Evolutionary conservation across 2,888 invertebrate species (phyloP).

Genomic region (Buathra laborator): DNA sequence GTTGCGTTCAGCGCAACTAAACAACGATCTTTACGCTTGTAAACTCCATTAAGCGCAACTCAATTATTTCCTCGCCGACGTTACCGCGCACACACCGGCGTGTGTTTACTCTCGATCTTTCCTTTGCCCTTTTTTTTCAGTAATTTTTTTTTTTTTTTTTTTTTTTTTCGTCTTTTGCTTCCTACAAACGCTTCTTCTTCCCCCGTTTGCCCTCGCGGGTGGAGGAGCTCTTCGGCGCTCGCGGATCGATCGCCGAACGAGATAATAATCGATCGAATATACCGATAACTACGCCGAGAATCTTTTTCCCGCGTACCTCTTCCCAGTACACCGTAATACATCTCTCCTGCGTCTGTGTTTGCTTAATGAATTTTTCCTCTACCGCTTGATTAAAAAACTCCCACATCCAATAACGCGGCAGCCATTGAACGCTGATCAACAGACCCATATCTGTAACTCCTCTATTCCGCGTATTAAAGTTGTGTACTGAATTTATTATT

Average conservation of each 20-base stretch:
- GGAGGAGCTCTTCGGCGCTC: slow-evolving; percentile 16
- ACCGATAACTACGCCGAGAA: slow-evolving; percentile 49
- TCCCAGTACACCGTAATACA: neutral
- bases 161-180: slow-evolving; percentile 29
- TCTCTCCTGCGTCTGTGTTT: slow-evolving; percentile 37
- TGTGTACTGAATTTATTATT: slow-evolving; percentile 59
- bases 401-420: slow-evolving; percentile 32
- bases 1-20: slow-evolving; percentile 68
- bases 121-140: slow-evolving; percentile 10
- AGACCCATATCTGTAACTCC: slow-evolving; percentile 1
- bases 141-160: neutral
- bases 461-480: slow-evolving; percentile 24
- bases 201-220: slow-evolving; percentile 16
- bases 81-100: neutral
- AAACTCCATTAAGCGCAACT: slow-evolving; percentile 76
- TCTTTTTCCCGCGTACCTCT: slow-evolving; percentile 3
- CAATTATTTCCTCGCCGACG: slow-evolving; percentile 73
- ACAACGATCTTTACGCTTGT: slow-evolving; percentile 72
- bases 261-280: slow-evolving; percentile 67
- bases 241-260: slow-evolving; percentile 56
- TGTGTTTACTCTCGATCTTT: slow-evolving; percentile 24
- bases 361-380: slow-evolving; percentile 59
- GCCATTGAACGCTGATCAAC: slow-evolving; percentile 21
- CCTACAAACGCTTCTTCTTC: slow-evolving; percentile 50
- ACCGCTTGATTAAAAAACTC: slow-evolving; percentile 59